phyloP scores from a whole-genome alignment of 2,888 invertebrate genomes.

The Lacanobia oleracea region DNA sequence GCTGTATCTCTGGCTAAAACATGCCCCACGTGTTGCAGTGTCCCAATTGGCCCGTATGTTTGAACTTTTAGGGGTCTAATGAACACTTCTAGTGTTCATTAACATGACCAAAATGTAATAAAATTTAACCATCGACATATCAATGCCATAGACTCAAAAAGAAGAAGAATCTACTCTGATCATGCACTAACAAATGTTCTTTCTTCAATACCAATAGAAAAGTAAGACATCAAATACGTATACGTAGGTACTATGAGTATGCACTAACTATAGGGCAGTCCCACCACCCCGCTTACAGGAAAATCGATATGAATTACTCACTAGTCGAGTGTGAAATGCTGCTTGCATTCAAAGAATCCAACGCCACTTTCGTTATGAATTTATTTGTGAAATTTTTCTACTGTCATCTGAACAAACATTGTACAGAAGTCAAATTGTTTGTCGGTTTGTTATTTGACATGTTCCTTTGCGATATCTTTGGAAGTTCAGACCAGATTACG shows the following conservation, averaged over 20 bases:
- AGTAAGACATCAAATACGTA: not conserved
- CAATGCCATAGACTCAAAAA: no score
- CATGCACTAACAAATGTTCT: no score
- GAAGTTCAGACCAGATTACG: not conserved
- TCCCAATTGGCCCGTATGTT: no score
- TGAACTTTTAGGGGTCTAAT: no score
- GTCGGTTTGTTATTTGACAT: not conserved
- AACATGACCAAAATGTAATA: no score
- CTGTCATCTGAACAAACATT: not conserved
- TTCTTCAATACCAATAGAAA: not conserved
- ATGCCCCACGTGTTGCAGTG: no score
- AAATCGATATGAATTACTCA: slow-evolving; percentile 57
- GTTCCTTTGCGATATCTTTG: not conserved
- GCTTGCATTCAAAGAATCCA: slow-evolving; percentile 39
- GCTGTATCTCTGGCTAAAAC: no score
- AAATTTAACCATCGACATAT: no score
- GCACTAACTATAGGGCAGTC: not conserved
- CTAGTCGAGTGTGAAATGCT: slow-evolving; percentile 12
- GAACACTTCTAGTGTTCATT: no score
- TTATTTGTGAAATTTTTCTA: not conserved
- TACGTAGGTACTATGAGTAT: not conserved
- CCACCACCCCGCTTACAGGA: not conserved
- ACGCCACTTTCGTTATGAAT: slow-evolving; percentile 10
- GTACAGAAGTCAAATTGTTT: not conserved
- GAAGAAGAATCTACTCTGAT: no score